Evolutionary conservation across 2,113 vertebrate species (phyloP), one percentile per base, ranked within the genome.

Genomic region (Hylia prasina): DNA sequence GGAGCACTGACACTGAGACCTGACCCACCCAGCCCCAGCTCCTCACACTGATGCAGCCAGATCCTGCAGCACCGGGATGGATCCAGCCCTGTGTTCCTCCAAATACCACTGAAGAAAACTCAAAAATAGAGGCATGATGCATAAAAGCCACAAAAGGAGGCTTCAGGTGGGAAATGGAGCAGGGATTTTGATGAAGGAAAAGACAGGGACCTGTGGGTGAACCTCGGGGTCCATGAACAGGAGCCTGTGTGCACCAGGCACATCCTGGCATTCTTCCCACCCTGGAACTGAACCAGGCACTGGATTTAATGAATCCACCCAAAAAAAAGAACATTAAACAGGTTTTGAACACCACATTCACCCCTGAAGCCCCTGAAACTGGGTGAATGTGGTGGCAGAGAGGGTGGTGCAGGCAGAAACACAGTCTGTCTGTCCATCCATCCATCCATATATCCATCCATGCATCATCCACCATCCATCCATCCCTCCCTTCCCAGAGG

Each of bases 361-460:
- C 2, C 6, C 25, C 33, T 42, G 33, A 83, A 56, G 23, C 35
- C 13, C 42, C n/a, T n/a, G n/a, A n/a, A n/a, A 45, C 30, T 12
- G 40, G 14, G 14, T 21, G 54, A 65, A 11, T 47, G 30, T n/a
- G 40, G 48, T 37, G 57, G 23, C 19, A 77, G 22, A 77, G 22
- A 48, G 48, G 10, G 22, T 15, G 15, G 22, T 44, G 19, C 39
- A 60, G 28, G 15, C 39, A 17, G 39, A 75, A 39, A 44, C 45
- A 25, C 0, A 0, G 18, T 18, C 39, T 7, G 13, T 56, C 15
- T 0, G 1, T 51, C 17, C 24, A 8, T n/a, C 47, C 50, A 9
- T 20, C 61, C 20, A 20, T 21, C 21, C 27, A 10, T n/a, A n/a
- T n/a, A n/a, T 19, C 73, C 48, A 22, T 35, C 31, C 48, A 18